Percentiles rank a stretch among this genome's conserved stretches.
Conservation (phyloP, 2,113 vertebrate genomes). For the Saguinus midas region DNA sequence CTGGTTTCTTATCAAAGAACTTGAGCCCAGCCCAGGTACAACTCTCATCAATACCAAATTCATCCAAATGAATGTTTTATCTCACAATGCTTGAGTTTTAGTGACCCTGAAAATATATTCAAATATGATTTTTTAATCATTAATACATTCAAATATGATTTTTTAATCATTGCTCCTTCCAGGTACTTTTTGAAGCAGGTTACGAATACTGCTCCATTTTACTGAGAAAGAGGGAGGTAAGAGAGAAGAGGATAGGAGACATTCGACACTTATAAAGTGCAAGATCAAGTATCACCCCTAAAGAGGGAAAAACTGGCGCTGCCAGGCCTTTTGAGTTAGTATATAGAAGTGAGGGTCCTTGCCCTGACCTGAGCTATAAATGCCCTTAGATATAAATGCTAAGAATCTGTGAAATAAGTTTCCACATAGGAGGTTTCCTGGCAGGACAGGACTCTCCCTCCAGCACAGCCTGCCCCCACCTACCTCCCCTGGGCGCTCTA, state of each 20-base stretch:
- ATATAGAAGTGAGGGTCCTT: neutral
- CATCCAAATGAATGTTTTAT: neutral
- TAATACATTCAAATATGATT: neutral
- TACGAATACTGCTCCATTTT: neutral
- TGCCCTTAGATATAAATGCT: neutral
- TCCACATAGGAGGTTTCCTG: neutral
- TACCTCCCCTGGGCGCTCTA: neutral
- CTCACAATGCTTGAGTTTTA: neutral
- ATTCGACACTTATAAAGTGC: neutral
- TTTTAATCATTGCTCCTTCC: neutral
- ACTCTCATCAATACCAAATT: neutral
- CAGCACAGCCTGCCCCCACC: fast-evolving
- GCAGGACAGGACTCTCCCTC: neutral
- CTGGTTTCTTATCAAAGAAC: neutral
- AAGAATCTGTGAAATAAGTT: neutral
- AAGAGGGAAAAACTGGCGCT: neutral
- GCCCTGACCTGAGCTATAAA: neutral
- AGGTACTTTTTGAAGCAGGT: neutral
- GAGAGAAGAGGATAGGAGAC: neutral
- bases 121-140: neutral
- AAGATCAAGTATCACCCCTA: neutral
- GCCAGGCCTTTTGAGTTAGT: neutral
- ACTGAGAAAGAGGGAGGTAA: neutral
- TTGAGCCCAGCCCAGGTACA: neutral
- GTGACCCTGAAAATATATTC: neutral